Evolutionary conservation across 1,140 invertebrate genomes (phyloP), one percentile per base, ranked within the genome.

Genomic region (Lepidostoma basale): DNA sequence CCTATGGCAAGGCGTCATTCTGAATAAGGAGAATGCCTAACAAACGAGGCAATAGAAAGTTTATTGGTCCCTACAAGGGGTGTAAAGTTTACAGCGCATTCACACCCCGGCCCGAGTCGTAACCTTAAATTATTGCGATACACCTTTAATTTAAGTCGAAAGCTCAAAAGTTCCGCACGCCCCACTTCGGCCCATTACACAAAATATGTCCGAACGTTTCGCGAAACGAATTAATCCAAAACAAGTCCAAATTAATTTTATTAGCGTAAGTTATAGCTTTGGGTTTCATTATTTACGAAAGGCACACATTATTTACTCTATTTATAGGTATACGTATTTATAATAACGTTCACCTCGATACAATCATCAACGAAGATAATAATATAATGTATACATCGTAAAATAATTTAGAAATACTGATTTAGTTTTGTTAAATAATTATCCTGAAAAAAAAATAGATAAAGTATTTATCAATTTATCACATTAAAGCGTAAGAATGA

Each of bases 61-160:
- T 60, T 60, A 60, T 60, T 25, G 33, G 28, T 36, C 18, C 18
- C 42, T 45, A 18, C 18, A 18, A 45, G 10, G 56, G 36, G 56
- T 42, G 36, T 60, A 60, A 60, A 60, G 36, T 60, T 60, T 60
- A 60, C 39, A 60, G 36, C 56, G 33, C 22, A 60, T 60, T 60
- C 39, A 42, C 56, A 60, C 56, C 56, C 56, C 36, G 14, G 56
- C 23, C 22, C 4, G 33, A 33, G 36, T 42, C 56, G 33, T 60
- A 60, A 40, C 56, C 39, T 40, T 40, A 40, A 60, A 60, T 60
- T 60, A 60, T 60, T 60, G 23, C 36, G 56, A 60, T 42, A 60
- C 56, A 60, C 56, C 56, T 60, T 60, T 60, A 60, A 60, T 60
- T 60, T 42, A 60, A 60, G 56, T 40, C 22, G 12, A 25, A 60